Base-by-base conservation (phyloP, 1,140 invertebrate genomes). In the Belonocnema kinseyi region DNA sequence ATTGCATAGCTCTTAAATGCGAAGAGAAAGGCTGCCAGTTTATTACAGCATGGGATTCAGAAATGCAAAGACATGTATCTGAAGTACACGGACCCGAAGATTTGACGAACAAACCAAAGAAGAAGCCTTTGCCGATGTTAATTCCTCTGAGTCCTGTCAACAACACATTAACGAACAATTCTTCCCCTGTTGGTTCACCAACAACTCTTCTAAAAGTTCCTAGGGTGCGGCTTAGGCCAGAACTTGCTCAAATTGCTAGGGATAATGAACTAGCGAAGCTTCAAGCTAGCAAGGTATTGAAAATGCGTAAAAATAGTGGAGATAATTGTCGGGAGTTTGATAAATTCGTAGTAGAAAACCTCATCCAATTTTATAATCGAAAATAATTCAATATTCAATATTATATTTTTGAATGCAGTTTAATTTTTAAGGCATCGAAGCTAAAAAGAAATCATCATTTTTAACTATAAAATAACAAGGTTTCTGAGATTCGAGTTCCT, bases 181-280 rank as follows among this genome's bases (percentile, higher is more conserved):
- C 75, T 61, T n/a, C 74, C 8, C 52, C 61, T 19, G 82, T 73
- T 33, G 83, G 80, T 14, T 74, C 82, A 12, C 73, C 84, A 3
- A 79, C 91, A 0, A 88, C 85, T 2, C 73, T 89, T 6, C 72
- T 89, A 13, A 89, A 88, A 79, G 90, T 90, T 51, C 89, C 88
- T 13, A 85, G 85, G 0, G 88, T 90, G 7, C 85, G 89, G 17
- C 89, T 90, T 2, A 86, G 89, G 74, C 89, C 89, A 0, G 89
- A 91, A 78, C 77, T 87, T 75, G 92, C 89, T 53, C 91, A 88
- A 90, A 93, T 92, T 80, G 92, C 92, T 3, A 93, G 93, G 85
- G 92, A 93, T 66, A 92, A 88, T 12, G 93, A 93, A 86, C 92
- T 92, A 86, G 87, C 94, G 90, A 90, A 88, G 73, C 81, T 90